Base-by-base conservation (phyloP, 2,888 invertebrate genomes). In the Hanleya hanleyi region DNA sequence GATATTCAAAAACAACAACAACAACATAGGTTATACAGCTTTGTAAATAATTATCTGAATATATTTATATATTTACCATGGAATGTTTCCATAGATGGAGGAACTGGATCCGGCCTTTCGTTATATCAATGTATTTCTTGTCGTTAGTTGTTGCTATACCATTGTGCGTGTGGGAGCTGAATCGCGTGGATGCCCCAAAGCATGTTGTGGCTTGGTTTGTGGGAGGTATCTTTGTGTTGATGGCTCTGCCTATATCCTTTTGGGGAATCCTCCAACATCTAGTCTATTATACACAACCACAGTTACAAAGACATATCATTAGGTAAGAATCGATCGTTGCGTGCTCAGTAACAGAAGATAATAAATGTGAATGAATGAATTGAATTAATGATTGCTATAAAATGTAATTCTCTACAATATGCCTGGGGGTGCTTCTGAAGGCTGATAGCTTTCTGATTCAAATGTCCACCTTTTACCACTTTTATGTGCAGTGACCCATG, bases 241-340 rank as follows among this genome's bases (percentile, higher is more conserved):
- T 97, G 72, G 96, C 97, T 0, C 92, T 98, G 66, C 98, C 98
- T 0, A 95, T 98, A 77, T 96, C 97, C 61, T 93, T 98, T 84
- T 98, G 97, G 95, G 96, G 97, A 91, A 98, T 98, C 84, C 94
- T 95, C 62, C 96, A 97, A 90, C 98, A 98, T 91, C 94, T 97
- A 88, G 94, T 97, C 71, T 95, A 97, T 90, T 98, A 97, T 87
- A 97, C 96, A 0, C 95, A 97, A 87, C 97, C 98, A 22, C 94
- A 94, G 81, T 92, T 98, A 81, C 98, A 98, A 87, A 96, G 97
- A 91, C 96, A 97, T 91, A 96, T 98, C 77, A 97, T 98, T 82
- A 94, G 97, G 94, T 95, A 83, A 74, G 57, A 26, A 7, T 69
- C 7, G 51, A 22, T 37, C 35, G 32, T 26, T 7, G 26, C n/a